A percentile compares a stretch with the other conserved stretches of the same genome.
Evolutionary conservation across 2,797 vertebrate genomes (phyloP).

Genomic region (Tenualosa ilisha): DNA sequence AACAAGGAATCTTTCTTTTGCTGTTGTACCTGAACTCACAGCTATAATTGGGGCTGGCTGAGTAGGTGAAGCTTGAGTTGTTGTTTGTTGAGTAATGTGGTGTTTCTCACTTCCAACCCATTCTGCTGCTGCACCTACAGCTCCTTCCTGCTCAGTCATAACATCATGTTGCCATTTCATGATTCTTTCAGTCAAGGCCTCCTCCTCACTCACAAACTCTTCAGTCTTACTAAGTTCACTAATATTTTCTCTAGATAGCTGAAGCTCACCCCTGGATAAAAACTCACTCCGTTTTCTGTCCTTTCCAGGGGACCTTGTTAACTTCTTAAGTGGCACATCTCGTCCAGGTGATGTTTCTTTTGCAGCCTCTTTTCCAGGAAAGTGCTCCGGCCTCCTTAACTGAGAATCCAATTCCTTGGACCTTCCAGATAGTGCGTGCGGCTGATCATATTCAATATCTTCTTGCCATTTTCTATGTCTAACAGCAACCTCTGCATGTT

Average conservation of each 20-base stretch:
- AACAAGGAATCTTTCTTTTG: slow-evolving; percentile 55
- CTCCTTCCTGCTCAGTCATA: slow-evolving; percentile 68
- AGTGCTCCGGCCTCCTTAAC: slow-evolving; percentile 51
- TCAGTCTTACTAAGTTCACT: slow-evolving; percentile 71
- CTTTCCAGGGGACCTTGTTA: slow-evolving; percentile 42
- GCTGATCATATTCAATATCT: slow-evolving; percentile 58
- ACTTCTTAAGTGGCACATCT: slow-evolving; percentile 50
- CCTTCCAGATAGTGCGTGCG: slow-evolving; percentile 41
- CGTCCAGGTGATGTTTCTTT: slow-evolving; percentile 42
- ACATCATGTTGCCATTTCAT: slow-evolving; percentile 81
- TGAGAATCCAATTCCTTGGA: slow-evolving; percentile 32
- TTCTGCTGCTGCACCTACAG: slow-evolving; percentile 52
- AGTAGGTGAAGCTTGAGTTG: slow-evolving; percentile 24
- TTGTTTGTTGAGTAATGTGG: slow-evolving; percentile 23
- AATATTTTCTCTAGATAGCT: slow-evolving; percentile 75
- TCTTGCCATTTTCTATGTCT: slow-evolving; percentile 69
- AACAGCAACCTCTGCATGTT: no score
- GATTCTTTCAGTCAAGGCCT: slow-evolving; percentile 75
- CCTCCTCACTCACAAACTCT: slow-evolving; percentile 71
- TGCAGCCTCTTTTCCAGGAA: slow-evolving; percentile 42
- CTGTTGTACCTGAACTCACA: slow-evolving; percentile 33
- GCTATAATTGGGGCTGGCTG: slow-evolving; percentile 36
- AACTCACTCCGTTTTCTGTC: slow-evolving; percentile 55
- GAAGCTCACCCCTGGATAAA: slow-evolving; percentile 61
- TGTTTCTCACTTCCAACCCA: slow-evolving; percentile 58